Evolutionary conservation across 2,888 invertebrate genomes (phyloP).

Genomic region (Polydrusus tereticollis): DNA sequence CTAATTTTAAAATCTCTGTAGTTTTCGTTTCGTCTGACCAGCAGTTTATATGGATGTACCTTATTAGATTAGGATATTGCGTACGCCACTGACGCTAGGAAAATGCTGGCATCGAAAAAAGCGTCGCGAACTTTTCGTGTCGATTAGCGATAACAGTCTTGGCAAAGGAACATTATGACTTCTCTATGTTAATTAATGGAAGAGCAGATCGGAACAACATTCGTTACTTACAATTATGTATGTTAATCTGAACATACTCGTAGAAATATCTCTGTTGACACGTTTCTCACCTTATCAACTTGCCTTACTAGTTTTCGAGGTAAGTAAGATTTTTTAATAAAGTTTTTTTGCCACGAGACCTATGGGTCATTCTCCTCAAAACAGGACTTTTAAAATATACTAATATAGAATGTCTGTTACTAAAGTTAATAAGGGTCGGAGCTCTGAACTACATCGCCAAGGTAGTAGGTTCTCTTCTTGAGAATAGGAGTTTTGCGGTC

Average conservation of each 20-base stretch:
- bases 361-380: no score
- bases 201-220: constrained; percentile 54
- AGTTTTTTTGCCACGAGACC: constrained; percentile 2
- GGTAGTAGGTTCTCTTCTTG: no score
- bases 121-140: constrained; percentile 49
- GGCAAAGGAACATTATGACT: constrained; percentile 60
- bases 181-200: constrained; percentile 59
- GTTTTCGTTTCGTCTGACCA: no score
- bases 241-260: constrained; percentile 56
- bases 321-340: constrained; percentile 3
- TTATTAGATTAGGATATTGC: background rate
- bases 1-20: no score
- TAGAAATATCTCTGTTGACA: constrained; percentile 46
- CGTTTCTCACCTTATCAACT: constrained; percentile 41
- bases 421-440: no score
- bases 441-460: no score
- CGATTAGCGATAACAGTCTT: constrained; percentile 54
- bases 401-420: no score
- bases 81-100: constrained; percentile 27
- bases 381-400: no score
- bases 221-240: constrained; percentile 61
- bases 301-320: constrained; percentile 39
- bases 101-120: constrained; percentile 33
- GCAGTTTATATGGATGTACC: no score
- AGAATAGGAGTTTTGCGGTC: no score